phyloP scores from a whole-genome alignment of 92 coral and sea anemone species.

The Porites rus region DNA sequence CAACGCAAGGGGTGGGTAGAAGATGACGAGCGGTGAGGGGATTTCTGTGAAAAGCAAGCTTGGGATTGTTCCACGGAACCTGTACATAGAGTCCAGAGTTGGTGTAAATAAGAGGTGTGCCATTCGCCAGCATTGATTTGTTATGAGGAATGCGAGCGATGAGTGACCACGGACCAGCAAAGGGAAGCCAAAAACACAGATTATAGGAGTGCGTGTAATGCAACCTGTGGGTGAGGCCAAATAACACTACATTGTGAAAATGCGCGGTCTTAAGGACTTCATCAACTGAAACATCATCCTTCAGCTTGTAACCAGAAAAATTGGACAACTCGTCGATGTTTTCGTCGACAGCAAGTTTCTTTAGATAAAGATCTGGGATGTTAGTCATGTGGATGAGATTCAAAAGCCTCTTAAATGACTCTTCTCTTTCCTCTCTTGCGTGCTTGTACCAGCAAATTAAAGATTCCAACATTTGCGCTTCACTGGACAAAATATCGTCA shows the following conservation, averaged over 20 bases:
- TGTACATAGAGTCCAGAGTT: constrained; percentile 57
- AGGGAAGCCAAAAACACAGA: constrained; percentile 72
- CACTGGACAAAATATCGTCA: constrained; percentile 73
- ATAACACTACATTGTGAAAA: constrained; percentile 64
- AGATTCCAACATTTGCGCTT: constrained; percentile 62
- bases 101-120: constrained; percentile 56
- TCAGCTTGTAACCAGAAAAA: constrained; percentile 57
- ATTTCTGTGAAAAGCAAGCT: constrained; percentile 63
- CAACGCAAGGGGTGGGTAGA: constrained; percentile 29
- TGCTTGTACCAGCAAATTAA: constrained; percentile 68
- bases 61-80: constrained; percentile 57
- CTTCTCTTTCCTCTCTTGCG: constrained; percentile 46
- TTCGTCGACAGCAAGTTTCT: constrained; percentile 45
- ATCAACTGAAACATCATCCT: constrained; percentile 53
- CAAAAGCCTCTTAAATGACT: constrained; percentile 46
- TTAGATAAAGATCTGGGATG: constrained; percentile 63
- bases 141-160: constrained; percentile 65
- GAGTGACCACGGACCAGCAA: constrained; percentile 71
- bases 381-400: constrained; percentile 56
- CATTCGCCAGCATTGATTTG: constrained; percentile 56
- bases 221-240: constrained; percentile 62
- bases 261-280: constrained; percentile 37
- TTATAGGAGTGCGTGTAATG: constrained; percentile 53
- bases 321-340: constrained; percentile 39
- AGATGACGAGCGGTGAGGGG: constrained; percentile 64